Percentiles rank a stretch among this genome's conserved stretches.
phyloP scores from a whole-genome alignment of 2,797 vertebrate species.

The Poeciliopsis infans region DNA sequence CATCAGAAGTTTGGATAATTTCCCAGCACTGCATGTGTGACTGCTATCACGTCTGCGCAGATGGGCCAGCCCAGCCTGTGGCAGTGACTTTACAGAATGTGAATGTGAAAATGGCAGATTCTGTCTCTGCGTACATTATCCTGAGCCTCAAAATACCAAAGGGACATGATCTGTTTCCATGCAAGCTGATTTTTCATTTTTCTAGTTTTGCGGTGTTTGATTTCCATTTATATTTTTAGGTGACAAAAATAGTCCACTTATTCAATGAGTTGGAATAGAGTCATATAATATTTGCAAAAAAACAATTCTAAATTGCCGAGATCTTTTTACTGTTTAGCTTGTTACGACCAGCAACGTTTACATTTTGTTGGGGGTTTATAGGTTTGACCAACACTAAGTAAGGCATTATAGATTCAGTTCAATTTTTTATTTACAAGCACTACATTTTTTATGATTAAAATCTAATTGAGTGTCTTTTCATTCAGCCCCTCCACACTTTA shows the following conservation, averaged over 20 bases:
- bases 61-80: constrained; percentile 51
- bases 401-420: neutral
- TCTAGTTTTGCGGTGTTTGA: neutral
- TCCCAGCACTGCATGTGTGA: constrained; percentile 50
- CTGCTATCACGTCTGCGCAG: constrained; percentile 64
- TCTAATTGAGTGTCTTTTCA: neutral
- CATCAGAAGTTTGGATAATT: constrained; percentile 41
- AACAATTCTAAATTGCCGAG: neutral
- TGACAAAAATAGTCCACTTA: neutral
- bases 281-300: neutral
- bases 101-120: constrained; percentile 11
- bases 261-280: neutral
- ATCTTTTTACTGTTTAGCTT: neutral
- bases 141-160: neutral
- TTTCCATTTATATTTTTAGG: neutral
- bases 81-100: constrained; percentile 31
- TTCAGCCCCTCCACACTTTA: neutral
- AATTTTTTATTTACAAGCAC: neutral
- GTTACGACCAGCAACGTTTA: neutral
- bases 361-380: neutral
- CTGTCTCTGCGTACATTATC: neutral
- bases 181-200: neutral
- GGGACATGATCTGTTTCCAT: neutral
- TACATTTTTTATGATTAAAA: neutral
- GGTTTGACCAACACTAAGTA: neutral